phyloP scores from a whole-genome alignment of 2,113 vertebrate genomes.

The Megalops atlanticus region DNA sequence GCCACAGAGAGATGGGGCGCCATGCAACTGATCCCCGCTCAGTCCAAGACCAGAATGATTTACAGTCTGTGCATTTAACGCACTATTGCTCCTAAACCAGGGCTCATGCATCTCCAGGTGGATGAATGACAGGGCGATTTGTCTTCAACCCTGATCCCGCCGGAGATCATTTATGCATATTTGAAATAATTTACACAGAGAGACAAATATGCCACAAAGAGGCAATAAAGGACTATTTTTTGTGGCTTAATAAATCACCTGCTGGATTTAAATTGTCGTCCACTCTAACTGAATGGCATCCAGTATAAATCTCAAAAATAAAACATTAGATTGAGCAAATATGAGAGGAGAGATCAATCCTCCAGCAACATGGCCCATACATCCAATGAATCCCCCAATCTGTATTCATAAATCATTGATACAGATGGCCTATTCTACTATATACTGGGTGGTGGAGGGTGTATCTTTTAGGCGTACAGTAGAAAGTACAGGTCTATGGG shows the following conservation, averaged over 20 bases:
- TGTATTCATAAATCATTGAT: conserved; percentile 52
- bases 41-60: neutral
- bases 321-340: conserved; percentile 42
- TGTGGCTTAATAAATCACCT: conserved; percentile 49
- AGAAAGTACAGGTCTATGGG: neutral
- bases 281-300: conserved; percentile 26
- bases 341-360: neutral
- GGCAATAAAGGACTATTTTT: conserved; percentile 51
- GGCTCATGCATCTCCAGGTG: neutral
- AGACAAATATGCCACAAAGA: conserved; percentile 48
- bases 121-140: conserved; percentile 15
- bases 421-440: conserved; percentile 37
- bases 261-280: conserved; percentile 47
- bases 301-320: conserved; percentile 53
- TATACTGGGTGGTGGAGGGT: too few species aligned
- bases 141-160: conserved; percentile 35
- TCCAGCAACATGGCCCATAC: neutral
- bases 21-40: neutral
- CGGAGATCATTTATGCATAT: conserved; percentile 47
- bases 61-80: neutral
- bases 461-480: neutral
- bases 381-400: conserved; percentile 26
- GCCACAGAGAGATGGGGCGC: neutral
- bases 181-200: conserved; percentile 52
- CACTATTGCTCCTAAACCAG: neutral